phyloP scores from a whole-genome alignment of 2,888 invertebrate species.

The Cantharis flavilabris region DNA sequence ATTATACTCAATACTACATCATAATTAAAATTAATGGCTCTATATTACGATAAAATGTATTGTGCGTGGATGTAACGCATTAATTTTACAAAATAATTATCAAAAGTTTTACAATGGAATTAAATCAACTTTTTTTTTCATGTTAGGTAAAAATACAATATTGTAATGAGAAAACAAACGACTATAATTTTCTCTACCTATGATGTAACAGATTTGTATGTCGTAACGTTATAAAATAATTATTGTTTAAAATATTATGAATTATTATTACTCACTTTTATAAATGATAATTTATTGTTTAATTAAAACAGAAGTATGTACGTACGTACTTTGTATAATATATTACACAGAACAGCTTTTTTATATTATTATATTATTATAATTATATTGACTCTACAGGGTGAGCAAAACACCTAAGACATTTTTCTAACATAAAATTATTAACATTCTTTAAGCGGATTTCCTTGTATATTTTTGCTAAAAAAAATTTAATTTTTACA shows the following conservation, averaged over 20 bases:
- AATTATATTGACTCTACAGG: not conserved
- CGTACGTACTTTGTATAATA: too few species aligned
- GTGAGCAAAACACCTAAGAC: not conserved
- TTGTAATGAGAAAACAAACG: not conserved
- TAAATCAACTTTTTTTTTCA: not conserved
- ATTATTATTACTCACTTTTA: not conserved
- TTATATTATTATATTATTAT: not conserved
- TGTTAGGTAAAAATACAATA: too few species aligned
- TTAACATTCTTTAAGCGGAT: too few species aligned
- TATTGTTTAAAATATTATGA: not conserved
- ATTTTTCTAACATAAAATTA: too few species aligned
- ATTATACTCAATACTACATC: too few species aligned
- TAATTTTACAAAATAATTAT: too few species aligned
- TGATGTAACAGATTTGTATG: not conserved
- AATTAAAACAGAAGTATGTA: too few species aligned
- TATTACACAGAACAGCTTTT: not conserved
- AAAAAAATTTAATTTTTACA: constrained; percentile 44
- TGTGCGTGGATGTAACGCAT: too few species aligned
- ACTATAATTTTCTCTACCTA: too few species aligned
- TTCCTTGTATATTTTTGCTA: not conserved
- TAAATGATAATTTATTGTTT: not conserved
- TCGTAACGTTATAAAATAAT: not conserved
- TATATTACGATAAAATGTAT: too few species aligned
- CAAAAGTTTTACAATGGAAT: too few species aligned
- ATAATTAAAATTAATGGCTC: too few species aligned